A percentile compares a stretch with the other conserved stretches of the same genome.
Evolutionary conservation across 1,140 invertebrate genomes (phyloP).

Genomic region (Philotrypesis tridentata): DNA sequence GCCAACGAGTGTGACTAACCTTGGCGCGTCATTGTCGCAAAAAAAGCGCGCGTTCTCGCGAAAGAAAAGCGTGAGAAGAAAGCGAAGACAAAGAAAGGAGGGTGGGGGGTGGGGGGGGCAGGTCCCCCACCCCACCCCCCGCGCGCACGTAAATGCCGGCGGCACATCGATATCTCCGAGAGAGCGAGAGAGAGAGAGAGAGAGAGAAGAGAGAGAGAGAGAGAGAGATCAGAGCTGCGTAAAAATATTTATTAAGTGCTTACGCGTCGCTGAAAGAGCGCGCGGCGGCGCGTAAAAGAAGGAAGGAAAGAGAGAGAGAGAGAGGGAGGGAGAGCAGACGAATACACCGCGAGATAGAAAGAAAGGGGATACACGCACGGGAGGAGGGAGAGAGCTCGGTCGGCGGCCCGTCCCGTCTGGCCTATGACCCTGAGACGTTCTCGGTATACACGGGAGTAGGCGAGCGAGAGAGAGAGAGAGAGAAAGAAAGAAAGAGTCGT

Average conservation of each 20-base stretch:
- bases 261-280: not conserved
- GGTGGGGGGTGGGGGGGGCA: too few relatives aligned
- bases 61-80: constrained; percentile 38
- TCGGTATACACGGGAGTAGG: constrained; percentile 18
- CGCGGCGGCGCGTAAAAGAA: not conserved
- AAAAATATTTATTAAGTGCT: constrained; percentile 21
- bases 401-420: constrained; percentile 28
- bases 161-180: constrained; percentile 19
- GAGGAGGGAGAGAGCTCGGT: not conserved
- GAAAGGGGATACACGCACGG: not conserved
- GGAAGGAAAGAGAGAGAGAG: not conserved
- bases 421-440: constrained; percentile 45
- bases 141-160: not conserved
- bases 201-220: not conserved
- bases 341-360: not conserved
- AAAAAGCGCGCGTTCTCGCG: constrained; percentile 5
- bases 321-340: not conserved
- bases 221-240: not conserved
- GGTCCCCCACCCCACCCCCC: too few relatives aligned
- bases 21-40: not conserved
- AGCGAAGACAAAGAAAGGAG: constrained; percentile 27
- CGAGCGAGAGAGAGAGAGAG: not conserved
- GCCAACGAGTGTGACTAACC: constrained; percentile 7
- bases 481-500: not conserved
- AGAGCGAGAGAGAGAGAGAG: too few relatives aligned